phyloP scores from a whole-genome alignment of 2,113 vertebrate genomes.

The Gymnarchus niloticus region DNA sequence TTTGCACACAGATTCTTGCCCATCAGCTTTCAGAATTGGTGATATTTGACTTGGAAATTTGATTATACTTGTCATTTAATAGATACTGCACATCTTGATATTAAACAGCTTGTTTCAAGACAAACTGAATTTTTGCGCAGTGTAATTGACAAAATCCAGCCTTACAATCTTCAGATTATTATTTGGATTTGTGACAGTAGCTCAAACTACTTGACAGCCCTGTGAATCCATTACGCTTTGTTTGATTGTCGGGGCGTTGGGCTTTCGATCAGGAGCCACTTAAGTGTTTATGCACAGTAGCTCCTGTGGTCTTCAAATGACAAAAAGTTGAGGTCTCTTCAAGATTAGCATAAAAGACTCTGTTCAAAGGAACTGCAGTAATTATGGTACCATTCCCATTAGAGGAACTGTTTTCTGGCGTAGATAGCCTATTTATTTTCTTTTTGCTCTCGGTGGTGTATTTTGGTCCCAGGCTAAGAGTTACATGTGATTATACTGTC shows the following conservation, averaged over 20 bases:
- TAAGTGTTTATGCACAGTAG: neutral
- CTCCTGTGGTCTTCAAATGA: neutral
- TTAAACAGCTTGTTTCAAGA: neutral
- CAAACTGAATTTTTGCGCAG: neutral
- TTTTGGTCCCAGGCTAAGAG: constrained; percentile 14
- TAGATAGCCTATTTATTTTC: constrained; percentile 18
- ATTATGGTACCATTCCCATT: constrained; percentile 15
- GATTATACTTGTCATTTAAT: neutral
- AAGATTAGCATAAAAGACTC: neutral
- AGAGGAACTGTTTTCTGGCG: neutral
- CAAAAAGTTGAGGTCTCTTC: neutral
- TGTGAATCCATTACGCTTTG: neutral
- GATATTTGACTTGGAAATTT: constrained; percentile 5
- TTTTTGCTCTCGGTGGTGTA: constrained; percentile 9
- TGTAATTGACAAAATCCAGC: neutral
- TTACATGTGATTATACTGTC: constrained; percentile 21
- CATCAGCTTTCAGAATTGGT: neutral
- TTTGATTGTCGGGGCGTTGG: neutral
- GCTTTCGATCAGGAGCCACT: neutral
- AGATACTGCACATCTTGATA: neutral
- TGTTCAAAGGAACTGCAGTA: constrained; percentile 6
- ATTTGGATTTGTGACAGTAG: neutral
- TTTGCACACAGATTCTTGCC: neutral
- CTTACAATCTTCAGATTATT: neutral
- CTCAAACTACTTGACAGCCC: neutral